These are phyloP conservation scores for Campopleginae sp. DNA, from an alignment of 2,888 invertebrate genomes.

Conservation along the genomic window DNA sequence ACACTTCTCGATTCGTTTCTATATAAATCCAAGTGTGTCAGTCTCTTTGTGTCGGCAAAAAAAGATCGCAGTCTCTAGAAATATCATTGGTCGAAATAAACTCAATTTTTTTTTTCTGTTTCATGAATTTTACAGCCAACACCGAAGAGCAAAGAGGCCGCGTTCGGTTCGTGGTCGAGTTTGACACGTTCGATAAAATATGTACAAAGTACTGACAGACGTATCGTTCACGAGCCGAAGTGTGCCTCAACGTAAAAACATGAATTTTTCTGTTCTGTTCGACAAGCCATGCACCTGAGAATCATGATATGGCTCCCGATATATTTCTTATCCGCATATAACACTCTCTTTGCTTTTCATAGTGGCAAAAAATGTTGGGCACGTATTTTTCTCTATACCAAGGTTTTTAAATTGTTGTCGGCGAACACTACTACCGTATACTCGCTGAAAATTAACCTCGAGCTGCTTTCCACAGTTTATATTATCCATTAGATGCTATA, in stretches of 20 bases:
- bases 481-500: background rate
- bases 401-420: background rate
- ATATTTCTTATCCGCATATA: conserved; percentile 9
- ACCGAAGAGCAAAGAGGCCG: background rate
- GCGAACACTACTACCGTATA: conserved; percentile 14
- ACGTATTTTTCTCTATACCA: conserved; percentile 22
- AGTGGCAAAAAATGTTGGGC: conserved; percentile 40
- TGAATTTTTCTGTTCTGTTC: conserved; percentile 17
- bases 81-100: background rate
- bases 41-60: background rate
- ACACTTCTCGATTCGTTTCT: conserved; percentile 8
- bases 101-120: background rate
- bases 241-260: background rate
- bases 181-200: conserved; percentile 42
- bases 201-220: conserved; percentile 36
- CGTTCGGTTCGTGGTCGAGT: conserved; percentile 10
- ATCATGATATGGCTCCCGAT: conserved; percentile 11
- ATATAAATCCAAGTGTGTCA: background rate
- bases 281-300: background rate
- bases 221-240: background rate
- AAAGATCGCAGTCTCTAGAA: background rate
- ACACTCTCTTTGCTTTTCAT: conserved; percentile 11
- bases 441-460: conserved; percentile 27
- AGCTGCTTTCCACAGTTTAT: conserved; percentile 23
- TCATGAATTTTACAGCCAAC: background rate